phyloP scores from a whole-genome alignment of 2,113 vertebrate genomes.

The Ovibos moschatus region DNA sequence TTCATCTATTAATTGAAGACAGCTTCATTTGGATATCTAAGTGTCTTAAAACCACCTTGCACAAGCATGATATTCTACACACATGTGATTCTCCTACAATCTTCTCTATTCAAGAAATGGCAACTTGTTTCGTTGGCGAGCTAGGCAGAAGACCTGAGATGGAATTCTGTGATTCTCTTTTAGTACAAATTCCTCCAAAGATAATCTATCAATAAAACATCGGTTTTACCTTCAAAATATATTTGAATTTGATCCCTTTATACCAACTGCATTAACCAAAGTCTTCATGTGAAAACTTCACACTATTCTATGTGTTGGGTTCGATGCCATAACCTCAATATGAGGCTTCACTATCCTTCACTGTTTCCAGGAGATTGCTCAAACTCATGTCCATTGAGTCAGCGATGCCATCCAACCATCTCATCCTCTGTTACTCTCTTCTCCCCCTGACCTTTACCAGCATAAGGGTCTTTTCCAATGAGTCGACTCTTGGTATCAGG shows the following conservation, averaged over 20 bases:
- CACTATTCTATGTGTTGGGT: neutral
- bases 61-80: neutral
- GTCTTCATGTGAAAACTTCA: neutral
- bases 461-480: neutral
- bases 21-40: neutral
- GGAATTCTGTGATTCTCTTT: neutral
- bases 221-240: neutral
- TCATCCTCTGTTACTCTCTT: neutral
- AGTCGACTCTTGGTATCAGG: neutral
- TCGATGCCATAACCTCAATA: neutral
- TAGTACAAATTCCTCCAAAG: neutral
- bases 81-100: neutral
- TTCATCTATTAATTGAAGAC: neutral
- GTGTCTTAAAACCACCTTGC: neutral
- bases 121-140: neutral
- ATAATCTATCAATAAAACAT: neutral
- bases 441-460: neutral
- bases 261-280: neutral
- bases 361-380: neutral
- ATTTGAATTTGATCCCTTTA: neutral
- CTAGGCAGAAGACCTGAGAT: neutral
- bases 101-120: neutral
- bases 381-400: neutral
- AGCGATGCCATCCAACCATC: neutral
- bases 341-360: neutral